Conservation (phyloP, 2,888 invertebrate genomes). For the Maniola hyperantus region DNA sequence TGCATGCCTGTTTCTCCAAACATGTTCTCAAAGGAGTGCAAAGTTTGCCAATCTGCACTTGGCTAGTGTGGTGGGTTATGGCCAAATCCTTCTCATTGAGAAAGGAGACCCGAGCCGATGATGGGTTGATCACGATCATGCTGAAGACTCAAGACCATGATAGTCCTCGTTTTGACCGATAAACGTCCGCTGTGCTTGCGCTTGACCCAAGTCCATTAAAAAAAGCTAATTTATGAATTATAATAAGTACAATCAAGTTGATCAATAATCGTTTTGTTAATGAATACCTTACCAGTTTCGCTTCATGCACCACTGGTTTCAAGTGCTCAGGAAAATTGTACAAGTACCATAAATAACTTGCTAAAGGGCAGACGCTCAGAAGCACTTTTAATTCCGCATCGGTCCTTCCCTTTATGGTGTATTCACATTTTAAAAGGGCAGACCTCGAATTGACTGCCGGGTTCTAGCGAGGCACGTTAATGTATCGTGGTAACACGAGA, state of each 20-base stretch:
- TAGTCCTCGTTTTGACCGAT: no score
- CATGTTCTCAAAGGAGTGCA: no score
- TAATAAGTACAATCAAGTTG: slow-evolving; percentile 19
- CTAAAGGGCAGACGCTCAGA: slow-evolving; percentile 39
- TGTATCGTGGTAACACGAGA: slow-evolving; percentile 33
- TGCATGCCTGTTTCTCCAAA: no score
- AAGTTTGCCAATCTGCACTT: no score
- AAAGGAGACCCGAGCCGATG: no score
- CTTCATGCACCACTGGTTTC: slow-evolving; percentile 20
- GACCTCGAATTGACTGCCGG: slow-evolving; percentile 68
- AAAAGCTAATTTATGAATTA: neutral
- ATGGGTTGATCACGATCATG: no score
- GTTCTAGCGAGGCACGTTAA: slow-evolving; percentile 51
- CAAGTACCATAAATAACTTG: slow-evolving; percentile 30
- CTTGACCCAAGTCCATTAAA: neutral
- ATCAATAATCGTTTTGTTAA: slow-evolving; percentile 23
- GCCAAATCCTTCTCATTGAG: no score
- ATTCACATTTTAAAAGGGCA: slow-evolving; percentile 44
- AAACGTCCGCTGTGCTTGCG: neutral
- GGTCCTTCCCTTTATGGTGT: slow-evolving; percentile 56
- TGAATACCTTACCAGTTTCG: slow-evolving; percentile 22
- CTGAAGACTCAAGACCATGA: no score
- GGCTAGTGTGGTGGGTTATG: no score
- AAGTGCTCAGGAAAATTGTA: slow-evolving; percentile 26
- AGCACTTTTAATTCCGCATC: slow-evolving; percentile 41